Conservation (phyloP, 2,113 vertebrate species). For the Tupaia chinensis region DNA sequence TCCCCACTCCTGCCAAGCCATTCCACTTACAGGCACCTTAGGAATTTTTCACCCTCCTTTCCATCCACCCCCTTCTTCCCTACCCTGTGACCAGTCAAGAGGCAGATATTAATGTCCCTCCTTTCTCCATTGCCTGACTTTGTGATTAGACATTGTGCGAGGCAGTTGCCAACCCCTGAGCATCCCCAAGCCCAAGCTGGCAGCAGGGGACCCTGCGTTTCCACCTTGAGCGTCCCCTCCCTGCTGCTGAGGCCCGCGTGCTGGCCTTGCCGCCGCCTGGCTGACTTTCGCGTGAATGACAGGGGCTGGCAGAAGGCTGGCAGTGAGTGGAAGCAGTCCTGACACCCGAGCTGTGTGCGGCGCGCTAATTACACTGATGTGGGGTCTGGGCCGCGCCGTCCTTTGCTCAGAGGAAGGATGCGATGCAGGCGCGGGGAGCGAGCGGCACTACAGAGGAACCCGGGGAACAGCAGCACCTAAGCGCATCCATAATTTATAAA, state of each 20-base stretch:
- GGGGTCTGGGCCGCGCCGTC: conserved; percentile 79
- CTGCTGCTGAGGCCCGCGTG: not conserved
- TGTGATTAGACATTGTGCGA: not conserved
- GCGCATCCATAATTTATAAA: conserved; percentile 94
- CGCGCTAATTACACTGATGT: conserved; percentile 86
- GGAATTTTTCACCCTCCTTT: not conserved
- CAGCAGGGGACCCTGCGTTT: not conserved
- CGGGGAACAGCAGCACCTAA: conserved; percentile 87
- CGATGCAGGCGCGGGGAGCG: conserved; percentile 73
- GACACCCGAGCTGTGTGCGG: conserved; percentile 89
- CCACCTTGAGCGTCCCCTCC: not conserved
- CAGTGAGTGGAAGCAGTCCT: conserved; percentile 85
- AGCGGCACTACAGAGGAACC: conserved; percentile 80
- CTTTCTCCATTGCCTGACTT: not conserved
- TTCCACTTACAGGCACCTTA: not conserved
- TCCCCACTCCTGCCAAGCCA: fast-evolving
- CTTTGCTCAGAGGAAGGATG: conserved; percentile 85
- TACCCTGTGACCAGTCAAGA: not conserved
- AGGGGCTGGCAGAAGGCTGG: conserved; percentile 72
- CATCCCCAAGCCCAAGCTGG: not conserved
- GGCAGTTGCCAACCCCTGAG: conserved; percentile 16
- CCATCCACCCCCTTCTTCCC: not conserved
- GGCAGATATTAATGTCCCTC: not conserved
- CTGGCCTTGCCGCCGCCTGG: conserved; percentile 35
- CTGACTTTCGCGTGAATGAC: conserved; percentile 62